Evolutionary conservation across 2,113 vertebrate species (phyloP), one percentile per base, ranked within the genome.

Genomic region (Jacana jacana): DNA sequence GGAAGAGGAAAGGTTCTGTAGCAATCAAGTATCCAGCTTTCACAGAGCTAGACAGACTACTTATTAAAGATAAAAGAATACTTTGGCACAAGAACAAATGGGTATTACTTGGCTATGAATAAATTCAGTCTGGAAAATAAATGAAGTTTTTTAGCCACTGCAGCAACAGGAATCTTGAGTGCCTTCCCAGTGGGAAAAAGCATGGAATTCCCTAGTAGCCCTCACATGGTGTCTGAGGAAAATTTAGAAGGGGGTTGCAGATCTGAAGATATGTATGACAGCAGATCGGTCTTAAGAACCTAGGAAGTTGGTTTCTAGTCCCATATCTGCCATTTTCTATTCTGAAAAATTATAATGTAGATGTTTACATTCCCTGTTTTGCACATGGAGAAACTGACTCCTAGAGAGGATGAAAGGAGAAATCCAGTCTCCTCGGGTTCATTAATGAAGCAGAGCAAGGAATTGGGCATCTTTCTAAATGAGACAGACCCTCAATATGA

Each of bases 51-150:
- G 68, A 54, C 44, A 64, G 39, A 79, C 52, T 52, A 48, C 48
- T 95, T 79, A 82, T 87, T 90, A 81, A 86, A 96, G 58, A 54
- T 33, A 51, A 72, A 94, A 79, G 15, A 91, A 37, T 79, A 87
- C 71, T 87, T 81, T 95, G 89, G 83, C 83, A 57, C 11, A 42
- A 31, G 69, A 93, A 89, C 51, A 92, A 65, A 91, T 66, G 52
- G 35, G 2, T 79, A 81, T 86, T 94, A 93, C 81, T 51, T 86
- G 51, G 11, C 60, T 81, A 35, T 60, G 51, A 89, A 89, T 76
- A 89, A 92, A 75, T 93, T 89, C 48, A 86, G 48, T 46, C 51
- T 84, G 69, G 69, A 86, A 91, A 79, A 37, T 66, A 89, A 86
- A 78, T 46, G 46, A 66, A 71, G 6, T 1, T 4, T 87, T 92